A percentile compares a stretch with the other conserved stretches of the same genome.
Conservation (phyloP, 2,888 invertebrate species). For the Mamestra brassicae region DNA sequence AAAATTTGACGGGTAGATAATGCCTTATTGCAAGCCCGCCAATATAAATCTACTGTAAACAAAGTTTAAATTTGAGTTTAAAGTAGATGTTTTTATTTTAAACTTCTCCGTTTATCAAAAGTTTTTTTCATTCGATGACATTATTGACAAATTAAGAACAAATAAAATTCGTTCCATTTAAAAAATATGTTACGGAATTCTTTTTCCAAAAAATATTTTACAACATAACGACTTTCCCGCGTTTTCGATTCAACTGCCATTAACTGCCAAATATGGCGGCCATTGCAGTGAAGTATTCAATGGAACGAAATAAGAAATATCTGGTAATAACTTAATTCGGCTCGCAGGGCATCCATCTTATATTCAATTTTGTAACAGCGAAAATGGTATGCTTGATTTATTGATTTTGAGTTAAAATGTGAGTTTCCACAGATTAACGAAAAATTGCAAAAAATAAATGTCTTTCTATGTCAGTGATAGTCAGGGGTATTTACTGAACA, state of each 20-base stretch:
- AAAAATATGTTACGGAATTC: constrained; percentile 14
- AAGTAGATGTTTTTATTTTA: background rate
- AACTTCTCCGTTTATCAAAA: background rate
- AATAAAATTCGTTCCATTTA: background rate
- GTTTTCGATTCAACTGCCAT: constrained; percentile 57
- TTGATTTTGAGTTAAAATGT: constrained; percentile 45
- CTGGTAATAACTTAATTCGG: constrained; percentile 80
- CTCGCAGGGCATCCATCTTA: constrained; percentile 71
- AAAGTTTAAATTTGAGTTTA: no score
- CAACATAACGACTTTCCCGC: constrained; percentile 45
- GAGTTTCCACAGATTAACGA: constrained; percentile 2
- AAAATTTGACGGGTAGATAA: no score
- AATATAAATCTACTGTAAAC: no score
- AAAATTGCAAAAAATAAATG: background rate
- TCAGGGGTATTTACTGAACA: no score
- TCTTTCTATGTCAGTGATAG: no score
- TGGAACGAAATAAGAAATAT: constrained; percentile 72
- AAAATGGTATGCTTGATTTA: constrained; percentile 71
- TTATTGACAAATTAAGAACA: background rate
- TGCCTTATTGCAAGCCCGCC: no score
- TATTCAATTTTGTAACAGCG: constrained; percentile 77
- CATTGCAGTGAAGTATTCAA: constrained; percentile 68
- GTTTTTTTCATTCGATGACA: background rate
- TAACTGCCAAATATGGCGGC: constrained; percentile 64
- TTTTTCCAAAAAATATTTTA: constrained; percentile 32